Evolutionary conservation across 1,140 invertebrate species (phyloP), one percentile per base, ranked within the genome.

Genomic region (Microplitis mediator): DNA sequence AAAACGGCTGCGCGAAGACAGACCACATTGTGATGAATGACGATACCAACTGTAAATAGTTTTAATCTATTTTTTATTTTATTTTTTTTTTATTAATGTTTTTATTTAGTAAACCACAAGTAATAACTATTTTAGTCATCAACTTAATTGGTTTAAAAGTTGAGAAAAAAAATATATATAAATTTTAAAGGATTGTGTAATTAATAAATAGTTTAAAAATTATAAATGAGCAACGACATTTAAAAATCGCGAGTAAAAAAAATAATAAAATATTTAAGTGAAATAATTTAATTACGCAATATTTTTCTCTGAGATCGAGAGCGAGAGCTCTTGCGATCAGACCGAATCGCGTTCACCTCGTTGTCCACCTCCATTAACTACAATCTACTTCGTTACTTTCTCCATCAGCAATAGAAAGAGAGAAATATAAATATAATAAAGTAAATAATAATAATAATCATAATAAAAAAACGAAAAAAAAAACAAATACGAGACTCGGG

Each of bases 1-100:
- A 72, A 78, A 85, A 77, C 67, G 76, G 79, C 73, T 79, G 78
- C 76, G 77, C 76, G 75, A 83, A 58, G 76, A 64, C 11, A 13
- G 84, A 76, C 79, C 81, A 83, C 74, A 79, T 77, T 71, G 75
- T 79, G 74, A 76, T 80, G 76, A 77, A 64, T 70, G 73, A 58
- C 66, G 80, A 77, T 69, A 81, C 45, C 52, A 71, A 56, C 64
- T 74, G 35, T 9, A 63, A 23, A 71, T 35, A 65, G 56, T 31
- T 69, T 68, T 69, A 52, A 72, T 62, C 34, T 65, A 56, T 60
- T 60, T 69, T 58, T 45, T 16, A 14, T 16, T 54, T 54, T 54
- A 54, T 23, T 54, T 9, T 54, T 9, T 13, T 6, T 4, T 23
- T 54, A 14, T 23, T n/a, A 13, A 13, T 14, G 3, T 23, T 9